Base-by-base conservation (phyloP, 2,888 invertebrate species). In the Amiota mariae region DNA sequence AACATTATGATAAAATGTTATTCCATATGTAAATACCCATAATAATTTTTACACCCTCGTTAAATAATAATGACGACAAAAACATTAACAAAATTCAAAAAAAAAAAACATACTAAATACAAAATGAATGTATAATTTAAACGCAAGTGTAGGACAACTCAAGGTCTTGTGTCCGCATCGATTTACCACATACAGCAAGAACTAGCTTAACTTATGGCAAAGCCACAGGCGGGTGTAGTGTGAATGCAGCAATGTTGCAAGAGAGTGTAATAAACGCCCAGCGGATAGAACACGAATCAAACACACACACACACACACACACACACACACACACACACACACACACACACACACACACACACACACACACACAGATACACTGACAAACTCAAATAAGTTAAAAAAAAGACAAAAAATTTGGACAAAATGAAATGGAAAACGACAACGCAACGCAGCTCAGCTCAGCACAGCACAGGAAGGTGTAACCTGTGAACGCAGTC, bases 341-440 rank as follows among this genome's bases (percentile, higher is more conserved):
- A 51, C 54, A 61, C 73, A 75, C 51, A 36, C n/a, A 67, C 15
- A 47, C 36, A 70, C 47, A 51, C 24, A 51, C 12, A 68, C 63
- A 66, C 18, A 66, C 18, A 66, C 56, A 8, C 24, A 51, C 54
- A 61, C 73, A 75, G n/a, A n/a, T n/a, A n/a, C n/a, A n/a, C n/a
- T n/a, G n/a, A n/a, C n/a, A n/a, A n/a, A n/a, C 73, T 80, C 79
- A 51, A 20, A 47, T 18, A 56, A 68, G 36, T 13, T 79, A 78
- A 75, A 82, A 85, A 85, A 81, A 82, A 85, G 85, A 85, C 77
- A 81, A 81, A 84, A 85, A 83, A 85, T 6, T 36, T 36, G 24
- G 24, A 78, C 79, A 75, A 82, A 85, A 85, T 84, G 84, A 83
- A 83, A 83, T 78, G 82, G 82, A 84, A 85, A 83, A 85, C 85